A percentile compares a stretch with the other conserved stretches of the same genome.
phyloP scores from a whole-genome alignment of 2,113 vertebrate genomes.

The Tricholaema leucomelas region DNA sequence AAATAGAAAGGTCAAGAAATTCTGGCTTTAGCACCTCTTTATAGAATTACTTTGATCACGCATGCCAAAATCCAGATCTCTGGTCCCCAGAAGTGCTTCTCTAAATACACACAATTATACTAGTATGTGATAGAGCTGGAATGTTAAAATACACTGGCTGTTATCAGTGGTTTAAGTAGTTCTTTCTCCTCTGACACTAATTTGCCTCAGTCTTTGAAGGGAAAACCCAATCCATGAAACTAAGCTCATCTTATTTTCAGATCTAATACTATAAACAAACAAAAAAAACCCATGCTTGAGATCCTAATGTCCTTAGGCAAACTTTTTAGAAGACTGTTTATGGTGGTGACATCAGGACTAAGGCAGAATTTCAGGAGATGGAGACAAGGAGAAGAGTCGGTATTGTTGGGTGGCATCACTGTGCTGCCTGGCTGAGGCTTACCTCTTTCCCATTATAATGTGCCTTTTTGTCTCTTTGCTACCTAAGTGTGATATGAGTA shows the following conservation, averaged over 20 bases:
- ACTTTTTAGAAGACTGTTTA: background rate
- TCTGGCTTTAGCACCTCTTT: constrained; percentile 24
- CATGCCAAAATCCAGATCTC: constrained; percentile 34
- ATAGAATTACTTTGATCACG: constrained; percentile 42
- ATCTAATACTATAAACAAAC: background rate
- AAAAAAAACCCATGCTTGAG: background rate
- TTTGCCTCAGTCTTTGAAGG: background rate
- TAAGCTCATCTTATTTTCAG: background rate
- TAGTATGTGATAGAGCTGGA: background rate
- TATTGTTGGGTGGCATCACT: background rate
- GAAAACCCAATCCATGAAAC: background rate
- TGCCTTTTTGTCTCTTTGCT: background rate
- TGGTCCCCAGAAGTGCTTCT: constrained; percentile 18
- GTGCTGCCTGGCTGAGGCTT: background rate
- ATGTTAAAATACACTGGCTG: background rate
- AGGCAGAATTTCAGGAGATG: background rate
- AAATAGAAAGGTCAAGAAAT: constrained; percentile 57
- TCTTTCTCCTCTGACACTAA: background rate
- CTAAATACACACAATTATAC: constrained; percentile 19
- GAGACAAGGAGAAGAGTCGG: background rate
- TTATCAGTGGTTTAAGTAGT: background rate
- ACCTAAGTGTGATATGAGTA: background rate
- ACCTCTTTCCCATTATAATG: background rate
- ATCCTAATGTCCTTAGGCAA: background rate
- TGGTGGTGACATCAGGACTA: background rate